Evolutionary conservation across 2,113 vertebrate genomes (phyloP).

Genomic region (Sporophila hypoxantha): DNA sequence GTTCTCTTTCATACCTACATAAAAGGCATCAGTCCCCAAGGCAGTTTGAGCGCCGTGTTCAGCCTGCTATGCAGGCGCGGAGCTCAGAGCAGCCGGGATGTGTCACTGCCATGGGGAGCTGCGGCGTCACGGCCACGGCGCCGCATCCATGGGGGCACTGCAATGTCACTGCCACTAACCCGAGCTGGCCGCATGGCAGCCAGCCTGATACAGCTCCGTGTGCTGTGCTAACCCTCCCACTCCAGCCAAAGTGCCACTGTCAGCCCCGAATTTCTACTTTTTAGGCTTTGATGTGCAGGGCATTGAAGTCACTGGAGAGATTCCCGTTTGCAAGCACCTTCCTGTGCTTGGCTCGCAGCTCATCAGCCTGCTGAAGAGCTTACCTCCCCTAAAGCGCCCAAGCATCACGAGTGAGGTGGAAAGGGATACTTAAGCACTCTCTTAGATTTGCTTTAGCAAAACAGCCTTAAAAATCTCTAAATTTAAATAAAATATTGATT

Average conservation of each 20-base stretch:
- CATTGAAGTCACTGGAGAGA: not conserved
- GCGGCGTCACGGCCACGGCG: not conserved
- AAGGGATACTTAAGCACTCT: not conserved
- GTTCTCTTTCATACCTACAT: constrained; percentile 7
- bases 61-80: fast-evolving
- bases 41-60: not conserved
- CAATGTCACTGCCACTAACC: not conserved
- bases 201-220: fast-evolving
- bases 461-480: not conserved
- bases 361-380: not conserved
- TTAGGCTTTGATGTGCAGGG: not conserved
- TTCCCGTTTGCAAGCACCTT: not conserved
- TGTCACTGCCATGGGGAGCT: not conserved
- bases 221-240: not conserved
- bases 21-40: not conserved
- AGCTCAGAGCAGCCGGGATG: fast-evolving
- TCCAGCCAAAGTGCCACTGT: not conserved
- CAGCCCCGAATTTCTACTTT: not conserved
- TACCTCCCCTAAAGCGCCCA: not conserved
- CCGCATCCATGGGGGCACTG: not conserved
- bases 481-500: not conserved
- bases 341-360: not conserved
- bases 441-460: not conserved
- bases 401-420: not conserved
- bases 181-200: not conserved